Conservation (phyloP, 2,888 invertebrate species). For the Philaethria dido region DNA sequence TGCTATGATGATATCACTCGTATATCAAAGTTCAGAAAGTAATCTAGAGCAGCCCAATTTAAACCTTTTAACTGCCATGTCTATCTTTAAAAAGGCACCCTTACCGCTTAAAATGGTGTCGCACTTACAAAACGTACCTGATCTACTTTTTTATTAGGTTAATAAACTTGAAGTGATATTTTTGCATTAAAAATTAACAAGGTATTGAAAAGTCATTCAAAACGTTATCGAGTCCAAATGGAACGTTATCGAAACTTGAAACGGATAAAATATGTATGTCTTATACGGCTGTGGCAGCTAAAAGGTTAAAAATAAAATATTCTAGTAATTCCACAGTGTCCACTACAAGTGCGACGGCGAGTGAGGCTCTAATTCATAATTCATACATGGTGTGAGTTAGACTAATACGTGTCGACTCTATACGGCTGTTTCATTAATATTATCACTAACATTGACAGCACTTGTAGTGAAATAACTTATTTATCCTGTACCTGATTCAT, state of each 20-base stretch:
- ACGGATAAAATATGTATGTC: slow-evolving; percentile 12
- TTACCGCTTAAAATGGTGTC: background rate
- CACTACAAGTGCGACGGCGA: slow-evolving; percentile 6
- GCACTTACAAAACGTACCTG: background rate
- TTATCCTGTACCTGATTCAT: too few relatives aligned
- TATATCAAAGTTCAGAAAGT: background rate
- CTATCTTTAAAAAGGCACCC: slow-evolving; percentile 4
- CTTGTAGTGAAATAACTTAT: slow-evolving; percentile 18
- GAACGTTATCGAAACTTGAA: background rate
- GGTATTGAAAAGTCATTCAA: background rate
- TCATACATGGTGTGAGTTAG: slow-evolving; percentile 32
- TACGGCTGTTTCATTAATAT: slow-evolving; percentile 31
- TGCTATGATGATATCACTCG: background rate
- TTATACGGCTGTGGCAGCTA: background rate
- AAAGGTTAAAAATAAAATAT: slow-evolving; percentile 10
- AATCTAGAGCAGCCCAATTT: background rate
- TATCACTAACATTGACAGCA: slow-evolving; percentile 17
- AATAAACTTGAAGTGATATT: too few relatives aligned
- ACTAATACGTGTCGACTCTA: slow-evolving; percentile 20
- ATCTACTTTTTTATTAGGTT: background rate
- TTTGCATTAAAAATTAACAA: too few relatives aligned
- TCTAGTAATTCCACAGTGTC: slow-evolving; percentile 10
- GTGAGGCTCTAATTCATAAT: slow-evolving; percentile 34
- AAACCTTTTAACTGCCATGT: background rate
- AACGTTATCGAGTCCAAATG: background rate